Conservation (phyloP, 35 echinoderm and acorn worm species). For the Apostichopus californicus region DNA sequence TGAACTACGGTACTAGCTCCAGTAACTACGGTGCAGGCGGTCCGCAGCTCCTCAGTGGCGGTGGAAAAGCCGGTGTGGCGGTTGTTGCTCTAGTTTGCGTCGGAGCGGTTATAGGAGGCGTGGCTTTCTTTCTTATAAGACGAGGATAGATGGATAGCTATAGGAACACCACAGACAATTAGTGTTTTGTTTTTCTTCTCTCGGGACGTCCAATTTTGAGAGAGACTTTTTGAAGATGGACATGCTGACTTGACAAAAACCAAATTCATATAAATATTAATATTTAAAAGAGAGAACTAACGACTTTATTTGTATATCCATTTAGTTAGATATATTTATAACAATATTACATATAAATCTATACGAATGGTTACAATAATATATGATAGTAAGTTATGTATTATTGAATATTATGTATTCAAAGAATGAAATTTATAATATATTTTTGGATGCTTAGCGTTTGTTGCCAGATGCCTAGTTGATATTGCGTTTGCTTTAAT, state of each 20-base stretch:
- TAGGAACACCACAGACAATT: no score
- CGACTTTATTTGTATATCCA: not conserved
- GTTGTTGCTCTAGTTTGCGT: constrained; percentile 19
- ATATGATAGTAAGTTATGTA: no score
- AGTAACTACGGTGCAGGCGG: not conserved
- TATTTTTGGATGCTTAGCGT: no score
- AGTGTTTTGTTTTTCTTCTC: no score
- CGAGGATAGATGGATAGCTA: not conserved
- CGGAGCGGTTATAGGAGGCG: constrained; percentile 17
- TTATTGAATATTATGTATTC: not conserved
- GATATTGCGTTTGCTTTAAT: no score
- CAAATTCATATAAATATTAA: not conserved
- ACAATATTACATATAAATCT: no score
- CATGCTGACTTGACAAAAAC: not conserved
- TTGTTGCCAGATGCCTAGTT: no score
- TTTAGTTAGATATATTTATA: not conserved
- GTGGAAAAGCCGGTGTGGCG: constrained; percentile 35
- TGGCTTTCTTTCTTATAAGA: constrained; percentile 27
- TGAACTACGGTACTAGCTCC: not conserved
- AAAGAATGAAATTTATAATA: not conserved
- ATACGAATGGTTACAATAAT: no score
- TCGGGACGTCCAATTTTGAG: no score
- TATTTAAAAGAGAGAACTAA: not conserved
- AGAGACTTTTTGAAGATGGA: not conserved
- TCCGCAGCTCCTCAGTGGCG: constrained; percentile 12